phyloP scores from a whole-genome alignment of 2,888 invertebrate genomes.

The Heliconius cydno region DNA sequence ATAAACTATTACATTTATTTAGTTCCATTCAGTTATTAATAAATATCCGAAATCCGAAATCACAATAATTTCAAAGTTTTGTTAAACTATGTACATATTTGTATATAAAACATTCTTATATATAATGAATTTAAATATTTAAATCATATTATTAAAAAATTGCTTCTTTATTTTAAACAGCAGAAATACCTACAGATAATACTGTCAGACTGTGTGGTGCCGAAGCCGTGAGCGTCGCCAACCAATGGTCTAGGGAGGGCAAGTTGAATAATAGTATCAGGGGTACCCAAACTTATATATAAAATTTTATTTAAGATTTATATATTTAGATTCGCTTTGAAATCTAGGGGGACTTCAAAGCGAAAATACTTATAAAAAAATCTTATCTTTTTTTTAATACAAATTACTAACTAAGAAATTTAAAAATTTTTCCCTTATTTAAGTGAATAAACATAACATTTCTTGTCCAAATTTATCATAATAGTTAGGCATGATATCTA shows the following conservation, averaged over 20 bases:
- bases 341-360: no score
- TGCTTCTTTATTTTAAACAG: background rate
- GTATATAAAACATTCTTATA: background rate
- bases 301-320: no score
- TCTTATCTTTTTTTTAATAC: no score
- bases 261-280: no score
- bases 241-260: background rate
- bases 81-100: background rate
- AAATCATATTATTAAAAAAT: background rate
- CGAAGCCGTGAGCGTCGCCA: background rate
- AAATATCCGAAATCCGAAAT: background rate
- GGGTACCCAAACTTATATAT: no score
- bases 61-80: background rate
- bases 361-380: no score
- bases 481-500: no score
- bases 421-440: no score
- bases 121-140: background rate
- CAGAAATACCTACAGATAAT: background rate
- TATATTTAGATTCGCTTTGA: no score
- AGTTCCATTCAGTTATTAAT: background rate
- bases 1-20: background rate
- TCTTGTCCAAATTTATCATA: no score
- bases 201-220: background rate
- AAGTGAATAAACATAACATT: no score
- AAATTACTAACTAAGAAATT: no score